A percentile compares a stretch with the other conserved stretches of the same genome.
Conservation (phyloP, 2,797 vertebrate genomes). For the Tamandua tetradactyla region DNA sequence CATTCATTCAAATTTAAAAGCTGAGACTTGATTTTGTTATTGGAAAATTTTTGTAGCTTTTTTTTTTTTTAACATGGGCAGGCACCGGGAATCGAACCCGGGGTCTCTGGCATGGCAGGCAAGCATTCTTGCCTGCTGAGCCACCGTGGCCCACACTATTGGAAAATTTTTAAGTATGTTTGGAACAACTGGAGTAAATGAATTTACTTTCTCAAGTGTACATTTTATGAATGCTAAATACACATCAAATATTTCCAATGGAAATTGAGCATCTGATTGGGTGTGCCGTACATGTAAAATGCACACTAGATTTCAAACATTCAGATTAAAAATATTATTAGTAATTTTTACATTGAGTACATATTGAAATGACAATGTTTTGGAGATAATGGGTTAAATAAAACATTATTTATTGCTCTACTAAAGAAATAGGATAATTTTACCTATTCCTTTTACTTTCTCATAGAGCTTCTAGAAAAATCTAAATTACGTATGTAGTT, state of each 20-base stretch:
- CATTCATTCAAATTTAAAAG: neutral
- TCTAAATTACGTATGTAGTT: neutral
- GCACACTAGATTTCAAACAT: neutral
- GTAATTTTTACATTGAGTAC: neutral
- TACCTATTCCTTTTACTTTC: neutral
- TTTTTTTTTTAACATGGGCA: too few relatives aligned
- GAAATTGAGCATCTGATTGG: neutral
- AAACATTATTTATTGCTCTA: neutral
- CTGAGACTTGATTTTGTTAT: neutral
- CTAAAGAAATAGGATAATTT: neutral
- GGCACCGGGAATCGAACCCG: too few relatives aligned
- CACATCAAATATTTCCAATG: neutral
- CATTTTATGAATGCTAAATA: neutral
- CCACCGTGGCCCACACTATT: too few relatives aligned
- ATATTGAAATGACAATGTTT: neutral
- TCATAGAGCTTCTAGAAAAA: neutral
- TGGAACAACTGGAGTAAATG: neutral
- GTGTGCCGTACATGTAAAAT: neutral
- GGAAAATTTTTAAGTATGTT: neutral
- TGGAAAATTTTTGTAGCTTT: neutral
- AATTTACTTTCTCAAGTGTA: neutral
- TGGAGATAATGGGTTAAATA: neutral
- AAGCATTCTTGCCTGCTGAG: too few relatives aligned
- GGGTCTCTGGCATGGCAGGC: too few relatives aligned
- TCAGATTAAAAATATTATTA: neutral